These are phyloP conservation scores for Apis mellifera DNA, from an alignment of 1,140 invertebrate species.

Conservation along the genomic window Amel_HAv3.1 CM009935.2:7586001-7586500, in stretches of 20 bases:
- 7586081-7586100: constrained; percentile 54
- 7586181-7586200: background rate
- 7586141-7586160: background rate
- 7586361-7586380: constrained; percentile 52
- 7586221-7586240: constrained; percentile 39
- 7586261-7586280: constrained; percentile 77
- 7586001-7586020: constrained; percentile 48
- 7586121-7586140: constrained; percentile 51
- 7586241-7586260: constrained; percentile 53
- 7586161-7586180: constrained; percentile 13
- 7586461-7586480: constrained; percentile 58
- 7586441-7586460: constrained; percentile 46
- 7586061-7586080: constrained; percentile 59
- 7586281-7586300: constrained; percentile 78
- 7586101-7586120: constrained; percentile 56
- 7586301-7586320: constrained; percentile 74
- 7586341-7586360: constrained; percentile 62
- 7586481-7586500: constrained; percentile 31
- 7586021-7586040: constrained; percentile 55
- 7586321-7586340: constrained; percentile 47
- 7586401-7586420: constrained; percentile 36
- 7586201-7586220: constrained; percentile 1
- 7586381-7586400: constrained; percentile 66
- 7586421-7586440: constrained; percentile 47
- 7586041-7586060: constrained; percentile 69